Conservation (phyloP, 2,797 vertebrate species). For the Percopsis omiscomaycus region DNA sequence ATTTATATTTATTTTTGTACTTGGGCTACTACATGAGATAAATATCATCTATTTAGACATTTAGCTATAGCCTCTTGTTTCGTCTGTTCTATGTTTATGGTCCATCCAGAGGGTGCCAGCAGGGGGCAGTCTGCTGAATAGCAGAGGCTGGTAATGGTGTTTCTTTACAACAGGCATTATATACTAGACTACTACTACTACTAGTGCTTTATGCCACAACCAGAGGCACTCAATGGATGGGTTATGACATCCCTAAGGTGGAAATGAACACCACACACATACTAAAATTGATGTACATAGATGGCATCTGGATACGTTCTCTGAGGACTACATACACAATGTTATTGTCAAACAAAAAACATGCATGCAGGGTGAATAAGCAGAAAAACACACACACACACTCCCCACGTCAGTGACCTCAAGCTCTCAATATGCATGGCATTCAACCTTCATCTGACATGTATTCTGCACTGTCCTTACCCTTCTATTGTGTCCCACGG, state of each 20-base stretch:
- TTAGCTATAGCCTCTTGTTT: no score
- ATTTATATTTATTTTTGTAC: slow-evolving; percentile 16
- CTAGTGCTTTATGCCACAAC: slow-evolving; percentile 46
- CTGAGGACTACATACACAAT: slow-evolving; percentile 26
- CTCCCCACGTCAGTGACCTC: slow-evolving; percentile 24
- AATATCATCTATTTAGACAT: no score
- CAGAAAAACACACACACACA: slow-evolving; percentile 3
- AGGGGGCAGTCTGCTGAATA: no score
- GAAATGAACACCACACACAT: neutral
- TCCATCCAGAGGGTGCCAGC: no score
- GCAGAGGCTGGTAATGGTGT: no score
- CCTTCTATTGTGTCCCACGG: neutral
- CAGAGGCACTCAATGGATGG: slow-evolving; percentile 48
- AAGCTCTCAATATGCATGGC: slow-evolving; percentile 22
- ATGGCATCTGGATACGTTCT: slow-evolving; percentile 31
- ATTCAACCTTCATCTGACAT: slow-evolving; percentile 46
- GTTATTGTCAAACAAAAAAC: slow-evolving; percentile 30
- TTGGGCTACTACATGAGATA: no score
- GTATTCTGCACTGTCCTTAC: neutral
- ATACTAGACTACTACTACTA: no score
- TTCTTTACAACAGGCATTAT: no score
- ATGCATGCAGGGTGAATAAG: neutral
- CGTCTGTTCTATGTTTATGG: no score
- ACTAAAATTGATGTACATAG: neutral
- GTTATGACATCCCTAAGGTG: slow-evolving; percentile 60